phyloP scores from a whole-genome alignment of 2,888 invertebrate genomes.

The Cataglyphis cursor region DNA sequence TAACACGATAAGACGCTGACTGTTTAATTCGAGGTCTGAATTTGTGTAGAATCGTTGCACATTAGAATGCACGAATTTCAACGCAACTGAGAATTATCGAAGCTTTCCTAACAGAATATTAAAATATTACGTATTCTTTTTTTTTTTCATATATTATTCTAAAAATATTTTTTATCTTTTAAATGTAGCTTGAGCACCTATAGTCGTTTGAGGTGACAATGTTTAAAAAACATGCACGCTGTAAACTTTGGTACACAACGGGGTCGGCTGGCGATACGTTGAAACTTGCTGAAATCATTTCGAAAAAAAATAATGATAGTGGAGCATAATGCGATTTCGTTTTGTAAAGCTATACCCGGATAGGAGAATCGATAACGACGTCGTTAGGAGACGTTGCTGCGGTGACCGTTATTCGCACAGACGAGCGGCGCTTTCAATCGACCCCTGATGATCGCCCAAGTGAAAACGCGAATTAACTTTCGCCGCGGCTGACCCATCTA shows the following conservation, averaged over 20 bases:
- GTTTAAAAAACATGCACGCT: background rate
- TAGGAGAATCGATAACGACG: slow-evolving; percentile 77
- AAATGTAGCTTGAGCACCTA: background rate
- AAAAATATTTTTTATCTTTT: background rate
- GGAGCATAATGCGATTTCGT: slow-evolving; percentile 62
- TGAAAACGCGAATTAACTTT: slow-evolving; percentile 83
- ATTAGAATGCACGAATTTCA: slow-evolving; percentile 10
- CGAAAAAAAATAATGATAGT: slow-evolving; percentile 41
- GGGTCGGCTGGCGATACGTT: background rate
- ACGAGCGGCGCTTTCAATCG: slow-evolving; percentile 77
- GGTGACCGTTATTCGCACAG: slow-evolving; percentile 77
- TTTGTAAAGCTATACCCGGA: slow-evolving; percentile 62
- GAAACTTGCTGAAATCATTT: slow-evolving; percentile 13
- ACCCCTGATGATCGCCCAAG: slow-evolving; percentile 74
- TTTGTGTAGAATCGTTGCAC: slow-evolving; percentile 22
- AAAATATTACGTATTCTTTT: background rate
- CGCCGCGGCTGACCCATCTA: slow-evolving; percentile 80
- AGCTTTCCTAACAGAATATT: background rate
- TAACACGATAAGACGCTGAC: slow-evolving; percentile 75
- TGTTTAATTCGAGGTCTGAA: slow-evolving; percentile 41
- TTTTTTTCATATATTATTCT: background rate
- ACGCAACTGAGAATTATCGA: slow-evolving; percentile 1
- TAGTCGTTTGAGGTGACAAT: background rate
- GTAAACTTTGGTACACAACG: background rate
- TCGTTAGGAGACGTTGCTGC: slow-evolving; percentile 77